A percentile compares a stretch with the other conserved stretches of the same genome.
Evolutionary conservation across 23 tunicate genomes (phyloP).

Genomic region (Trididemnum nubilum): DNA sequence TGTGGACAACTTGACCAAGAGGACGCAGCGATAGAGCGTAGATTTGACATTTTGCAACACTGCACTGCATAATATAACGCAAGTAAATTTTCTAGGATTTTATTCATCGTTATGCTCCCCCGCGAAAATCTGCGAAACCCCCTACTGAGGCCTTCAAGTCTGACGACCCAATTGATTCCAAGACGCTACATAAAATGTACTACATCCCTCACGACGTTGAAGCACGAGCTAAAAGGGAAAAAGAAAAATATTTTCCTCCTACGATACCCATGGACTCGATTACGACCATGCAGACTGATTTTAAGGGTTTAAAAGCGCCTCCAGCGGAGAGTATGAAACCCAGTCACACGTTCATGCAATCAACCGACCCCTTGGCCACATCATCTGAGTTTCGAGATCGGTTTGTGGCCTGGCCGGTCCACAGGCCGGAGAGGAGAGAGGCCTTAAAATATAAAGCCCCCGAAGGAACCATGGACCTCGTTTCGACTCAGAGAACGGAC

Average conservation of each 20-base stretch:
- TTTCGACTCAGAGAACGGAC: slow-evolving; percentile 60
- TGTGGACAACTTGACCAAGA: too few relatives aligned
- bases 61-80: too few relatives aligned
- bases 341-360: slow-evolving; percentile 45
- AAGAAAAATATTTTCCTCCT: slow-evolving; percentile 52
- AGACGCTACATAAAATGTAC: slow-evolving; percentile 54
- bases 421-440: slow-evolving; percentile 51
- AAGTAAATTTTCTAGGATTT: slow-evolving; percentile 70
- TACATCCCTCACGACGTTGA: slow-evolving; percentile 69
- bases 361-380: slow-evolving; percentile 66
- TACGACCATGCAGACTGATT: slow-evolving; percentile 64
- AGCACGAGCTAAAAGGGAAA: slow-evolving; percentile 50
- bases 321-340: slow-evolving; percentile 91
- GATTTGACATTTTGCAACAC: too few relatives aligned
- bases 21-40: too few relatives aligned
- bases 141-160: slow-evolving; percentile 74
- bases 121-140: slow-evolving; percentile 78
- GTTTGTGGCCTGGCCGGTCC: slow-evolving; percentile 86
- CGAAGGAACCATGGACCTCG: slow-evolving; percentile 71
- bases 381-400: slow-evolving; percentile 88
- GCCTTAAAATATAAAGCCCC: slow-evolving; percentile 57
- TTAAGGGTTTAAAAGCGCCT: slow-evolving; percentile 46
- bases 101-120: slow-evolving; percentile 61
- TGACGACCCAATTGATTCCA: slow-evolving; percentile 68
- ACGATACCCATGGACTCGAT: slow-evolving; percentile 66